These are phyloP conservation scores for Acleris cristana DNA, from an alignment of 2,888 invertebrate genomes.

Conservation along the genomic window DNA sequence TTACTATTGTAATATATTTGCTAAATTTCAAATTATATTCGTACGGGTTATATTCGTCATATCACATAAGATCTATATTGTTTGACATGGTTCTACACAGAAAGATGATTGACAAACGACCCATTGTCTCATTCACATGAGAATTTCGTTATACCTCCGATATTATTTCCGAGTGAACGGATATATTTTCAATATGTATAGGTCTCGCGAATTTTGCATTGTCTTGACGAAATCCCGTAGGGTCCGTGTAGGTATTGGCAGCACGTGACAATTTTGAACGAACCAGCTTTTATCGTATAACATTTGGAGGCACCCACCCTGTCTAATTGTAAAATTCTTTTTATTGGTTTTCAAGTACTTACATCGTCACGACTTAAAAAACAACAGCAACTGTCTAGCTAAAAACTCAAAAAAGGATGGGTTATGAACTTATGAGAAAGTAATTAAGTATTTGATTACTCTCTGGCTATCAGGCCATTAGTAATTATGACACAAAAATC, in stretches of 20 bases:
- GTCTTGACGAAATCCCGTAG: conserved; percentile 50
- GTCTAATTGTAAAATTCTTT: neutral
- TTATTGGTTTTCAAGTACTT: too few species aligned
- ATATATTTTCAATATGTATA: conserved; percentile 73
- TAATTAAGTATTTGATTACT: too few species aligned
- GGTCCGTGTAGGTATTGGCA: conserved; percentile 50
- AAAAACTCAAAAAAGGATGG: too few species aligned
- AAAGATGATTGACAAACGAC: conserved; percentile 47
- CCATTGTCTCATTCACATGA: conserved; percentile 60
- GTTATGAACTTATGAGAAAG: too few species aligned
- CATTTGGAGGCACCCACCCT: neutral
- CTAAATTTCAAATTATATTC: neutral
- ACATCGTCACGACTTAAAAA: too few species aligned
- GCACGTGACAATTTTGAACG: conserved; percentile 23
- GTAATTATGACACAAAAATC: too few species aligned
- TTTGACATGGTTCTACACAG: conserved; percentile 11
- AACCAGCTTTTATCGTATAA: neutral
- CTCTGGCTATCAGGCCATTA: too few species aligned
- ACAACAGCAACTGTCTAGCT: too few species aligned
- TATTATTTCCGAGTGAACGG: conserved; percentile 70
- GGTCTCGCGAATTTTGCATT: conserved; percentile 49
- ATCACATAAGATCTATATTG: conserved; percentile 4
- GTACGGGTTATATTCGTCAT: neutral
- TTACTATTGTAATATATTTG: too few species aligned
- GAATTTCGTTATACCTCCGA: conserved; percentile 71